phyloP scores from a whole-genome alignment of 2,888 invertebrate species.

The Muschampia staudingeri region DNA sequence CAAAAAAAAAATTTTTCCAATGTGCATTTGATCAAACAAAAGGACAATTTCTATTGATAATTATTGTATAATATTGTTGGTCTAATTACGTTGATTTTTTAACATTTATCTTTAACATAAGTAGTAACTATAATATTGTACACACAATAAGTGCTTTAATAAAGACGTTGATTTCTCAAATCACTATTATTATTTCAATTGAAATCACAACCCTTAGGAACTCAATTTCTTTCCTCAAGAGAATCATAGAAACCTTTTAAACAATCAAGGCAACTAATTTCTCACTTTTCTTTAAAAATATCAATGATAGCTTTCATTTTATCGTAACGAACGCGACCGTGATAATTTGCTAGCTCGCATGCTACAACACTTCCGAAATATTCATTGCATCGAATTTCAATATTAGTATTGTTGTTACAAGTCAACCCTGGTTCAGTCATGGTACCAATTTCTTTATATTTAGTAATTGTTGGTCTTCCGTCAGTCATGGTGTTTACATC shows the following conservation, averaged over 20 bases:
- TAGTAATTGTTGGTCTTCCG: conserved; percentile 21
- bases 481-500: conserved; percentile 23
- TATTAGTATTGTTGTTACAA: conserved; percentile 19
- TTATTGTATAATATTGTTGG: conserved; percentile 19
- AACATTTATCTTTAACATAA: conserved; percentile 19
- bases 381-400: conserved; percentile 19
- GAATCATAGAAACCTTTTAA: conserved; percentile 19
- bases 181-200: conserved; percentile 14
- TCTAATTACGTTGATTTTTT: conserved; percentile 19
- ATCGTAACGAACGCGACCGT: conserved; percentile 19
- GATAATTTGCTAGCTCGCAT: conserved; percentile 19
- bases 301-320: conserved; percentile 19
- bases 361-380: conserved; percentile 19
- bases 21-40: conserved; percentile 17
- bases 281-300: conserved; percentile 19
- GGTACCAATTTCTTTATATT: conserved; percentile 19
- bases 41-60: conserved; percentile 19
- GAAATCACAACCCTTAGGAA: conserved; percentile 19
- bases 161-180: conserved; percentile 17
- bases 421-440: conserved; percentile 17
- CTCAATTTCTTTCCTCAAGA: conserved; percentile 19
- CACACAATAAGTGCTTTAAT: conserved; percentile 19
- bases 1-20: conserved; percentile 18
- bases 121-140: conserved; percentile 15
- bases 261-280: conserved; percentile 19